Evolutionary conservation across 2,797 vertebrate species (phyloP).

Genomic region (Cyprinodon diabolis): DNA sequence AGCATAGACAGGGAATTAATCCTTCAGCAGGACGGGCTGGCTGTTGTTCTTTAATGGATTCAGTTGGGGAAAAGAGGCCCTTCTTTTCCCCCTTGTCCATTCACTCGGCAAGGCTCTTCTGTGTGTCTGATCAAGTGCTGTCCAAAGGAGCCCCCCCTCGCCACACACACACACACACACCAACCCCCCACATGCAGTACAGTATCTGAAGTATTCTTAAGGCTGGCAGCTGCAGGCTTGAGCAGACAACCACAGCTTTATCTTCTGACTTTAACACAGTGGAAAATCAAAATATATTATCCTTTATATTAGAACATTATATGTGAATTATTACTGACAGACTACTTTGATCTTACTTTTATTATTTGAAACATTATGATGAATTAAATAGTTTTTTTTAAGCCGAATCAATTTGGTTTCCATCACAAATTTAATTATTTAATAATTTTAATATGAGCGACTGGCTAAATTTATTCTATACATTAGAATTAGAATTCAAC

Average conservation of each 20-base stretch:
- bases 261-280: neutral
- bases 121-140: conserved; percentile 29
- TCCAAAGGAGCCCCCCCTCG: conserved; percentile 21
- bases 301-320: neutral
- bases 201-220: conserved; percentile 64
- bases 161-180: conserved; percentile 68
- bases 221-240: conserved; percentile 49
- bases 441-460: too few species aligned
- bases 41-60: conserved; percentile 65
- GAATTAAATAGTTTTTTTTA: neutral
- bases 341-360: neutral
- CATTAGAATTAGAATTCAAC: too few species aligned
- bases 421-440: neutral
- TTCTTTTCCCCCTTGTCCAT: conserved; percentile 67
- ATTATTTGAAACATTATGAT: neutral
- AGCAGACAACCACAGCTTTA: conserved; percentile 19
- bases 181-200: conserved; percentile 68
- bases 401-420: neutral
- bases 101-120: conserved; percentile 54
- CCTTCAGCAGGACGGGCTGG: conserved; percentile 64
- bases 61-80: conserved; percentile 66
- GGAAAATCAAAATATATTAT: neutral
- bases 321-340: neutral
- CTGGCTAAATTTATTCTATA: too few species aligned
- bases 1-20: conserved; percentile 67